phyloP scores from a whole-genome alignment of 2,888 invertebrate species.

The Cremastinae sp. region DNA sequence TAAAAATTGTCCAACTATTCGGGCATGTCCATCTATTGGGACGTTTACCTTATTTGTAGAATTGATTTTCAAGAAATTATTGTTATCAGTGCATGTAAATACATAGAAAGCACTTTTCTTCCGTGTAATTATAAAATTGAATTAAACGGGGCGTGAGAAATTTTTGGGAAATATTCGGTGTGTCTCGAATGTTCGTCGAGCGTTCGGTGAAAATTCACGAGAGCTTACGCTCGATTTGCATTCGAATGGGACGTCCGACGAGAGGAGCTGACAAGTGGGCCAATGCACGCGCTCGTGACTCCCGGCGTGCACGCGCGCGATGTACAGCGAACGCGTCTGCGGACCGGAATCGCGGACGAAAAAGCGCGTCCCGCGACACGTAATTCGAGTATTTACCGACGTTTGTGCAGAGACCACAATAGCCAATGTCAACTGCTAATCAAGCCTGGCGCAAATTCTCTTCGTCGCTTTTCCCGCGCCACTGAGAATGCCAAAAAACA shows the following conservation, averaged over 20 bases:
- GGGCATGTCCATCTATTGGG: too few species aligned
- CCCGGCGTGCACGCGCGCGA: conserved; percentile 40
- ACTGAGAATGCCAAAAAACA: background rate
- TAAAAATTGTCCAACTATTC: too few species aligned
- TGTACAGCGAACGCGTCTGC: conserved; percentile 26
- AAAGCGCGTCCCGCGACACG: conserved; percentile 62
- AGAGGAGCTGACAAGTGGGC: conserved; percentile 64
- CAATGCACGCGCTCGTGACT: conserved; percentile 34
- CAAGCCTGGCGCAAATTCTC: conserved; percentile 50
- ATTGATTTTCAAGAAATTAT: too few species aligned
- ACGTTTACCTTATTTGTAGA: too few species aligned
- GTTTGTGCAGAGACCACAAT: conserved; percentile 61
- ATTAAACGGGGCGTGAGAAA: too few species aligned
- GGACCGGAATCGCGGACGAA: conserved; percentile 44
- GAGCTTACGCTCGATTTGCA: conserved; percentile 63
- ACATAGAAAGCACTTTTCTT: too few species aligned
- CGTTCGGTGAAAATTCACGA: conserved; percentile 23
- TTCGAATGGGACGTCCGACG: conserved; percentile 67
- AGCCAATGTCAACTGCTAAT: conserved; percentile 59
- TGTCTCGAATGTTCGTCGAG: conserved; percentile 34
- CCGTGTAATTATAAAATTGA: too few species aligned
- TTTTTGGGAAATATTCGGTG: too few species aligned
- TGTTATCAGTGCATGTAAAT: too few species aligned
- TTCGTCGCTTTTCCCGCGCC: conserved; percentile 1
- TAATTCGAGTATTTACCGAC: conserved; percentile 62